These are phyloP conservation scores for Cynoglossus semilaevis DNA, from an alignment of 2,113 vertebrate species.

Conservation along the genomic window DNA sequence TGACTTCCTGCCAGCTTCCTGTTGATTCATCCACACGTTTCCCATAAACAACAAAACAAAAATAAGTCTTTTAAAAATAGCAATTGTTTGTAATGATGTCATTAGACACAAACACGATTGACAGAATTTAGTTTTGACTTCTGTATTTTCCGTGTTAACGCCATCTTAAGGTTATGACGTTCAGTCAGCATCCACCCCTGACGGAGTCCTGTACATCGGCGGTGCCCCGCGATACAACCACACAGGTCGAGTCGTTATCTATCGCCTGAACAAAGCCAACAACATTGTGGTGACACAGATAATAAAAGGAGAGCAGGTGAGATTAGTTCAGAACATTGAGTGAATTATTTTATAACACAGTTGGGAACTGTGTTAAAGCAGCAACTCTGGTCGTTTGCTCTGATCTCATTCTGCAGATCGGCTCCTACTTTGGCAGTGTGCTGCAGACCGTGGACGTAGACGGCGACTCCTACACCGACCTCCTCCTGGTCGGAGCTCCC, in stretches of 20 bases:
- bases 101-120: not conserved
- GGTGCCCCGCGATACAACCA: slow-evolving; percentile 96
- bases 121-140: not conserved
- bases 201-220: slow-evolving; percentile 83
- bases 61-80: too few relatives aligned
- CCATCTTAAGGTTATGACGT: slow-evolving; percentile 85
- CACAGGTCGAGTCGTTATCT: slow-evolving; percentile 88
- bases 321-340: not conserved
- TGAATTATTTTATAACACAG: too few relatives aligned
- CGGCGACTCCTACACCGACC: slow-evolving; percentile 83
- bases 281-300: slow-evolving; percentile 79
- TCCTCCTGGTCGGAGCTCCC: slow-evolving; percentile 90
- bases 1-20: slow-evolving; percentile 29
- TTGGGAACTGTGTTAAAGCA: not conserved
- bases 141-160: slow-evolving; percentile 14
- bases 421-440: slow-evolving; percentile 94
- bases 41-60: too few relatives aligned
- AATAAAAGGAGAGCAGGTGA: slow-evolving; percentile 90
- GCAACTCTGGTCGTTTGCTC: not conserved
- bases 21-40: too few relatives aligned
- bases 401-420: slow-evolving; percentile 77
- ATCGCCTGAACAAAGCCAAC: slow-evolving; percentile 73
- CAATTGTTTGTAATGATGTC: not conserved
- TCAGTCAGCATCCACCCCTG: slow-evolving; percentile 81
- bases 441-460: slow-evolving; percentile 87